phyloP scores from a whole-genome alignment of 2,888 invertebrate species.

The Orthonevra nobilis region DNA sequence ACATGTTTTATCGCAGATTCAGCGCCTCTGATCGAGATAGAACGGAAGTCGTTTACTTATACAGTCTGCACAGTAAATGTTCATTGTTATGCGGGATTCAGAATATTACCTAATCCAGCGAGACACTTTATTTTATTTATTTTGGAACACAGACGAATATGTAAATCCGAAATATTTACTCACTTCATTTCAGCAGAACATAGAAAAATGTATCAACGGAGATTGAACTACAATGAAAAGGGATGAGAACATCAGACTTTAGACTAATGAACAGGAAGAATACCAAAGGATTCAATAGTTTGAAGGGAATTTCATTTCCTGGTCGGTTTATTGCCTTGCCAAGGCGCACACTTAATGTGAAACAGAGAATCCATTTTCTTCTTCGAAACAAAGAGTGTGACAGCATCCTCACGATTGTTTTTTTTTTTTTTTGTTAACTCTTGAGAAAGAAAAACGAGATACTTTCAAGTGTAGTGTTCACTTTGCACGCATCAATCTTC shows the following conservation, averaged over 20 bases:
- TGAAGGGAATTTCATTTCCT: neutral
- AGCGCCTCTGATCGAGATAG: too few species aligned
- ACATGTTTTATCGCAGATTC: too few species aligned
- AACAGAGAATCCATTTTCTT: neutral
- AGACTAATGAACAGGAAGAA: neutral
- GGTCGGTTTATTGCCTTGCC: neutral
- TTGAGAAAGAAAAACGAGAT: constrained; percentile 24
- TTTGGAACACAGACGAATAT: too few species aligned
- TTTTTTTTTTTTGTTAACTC: too few species aligned
- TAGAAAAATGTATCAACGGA: neutral
- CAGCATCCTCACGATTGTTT: too few species aligned
- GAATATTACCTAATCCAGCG: too few species aligned
- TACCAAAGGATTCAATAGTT: constrained; percentile 3
- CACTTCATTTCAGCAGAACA: neutral
- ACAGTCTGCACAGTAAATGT: too few species aligned
- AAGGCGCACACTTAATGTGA: neutral
- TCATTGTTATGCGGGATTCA: too few species aligned
- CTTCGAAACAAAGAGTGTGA: constrained; percentile 12
- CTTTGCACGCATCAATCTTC: constrained; percentile 55
- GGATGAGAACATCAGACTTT: neutral
- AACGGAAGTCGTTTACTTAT: too few species aligned
- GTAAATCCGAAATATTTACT: too few species aligned
- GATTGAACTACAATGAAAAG: neutral
- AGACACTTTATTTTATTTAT: too few species aligned
- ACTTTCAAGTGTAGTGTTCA: constrained; percentile 26